Conservation (phyloP, 2,797 vertebrate genomes). For the Botia kubotai region DNA sequence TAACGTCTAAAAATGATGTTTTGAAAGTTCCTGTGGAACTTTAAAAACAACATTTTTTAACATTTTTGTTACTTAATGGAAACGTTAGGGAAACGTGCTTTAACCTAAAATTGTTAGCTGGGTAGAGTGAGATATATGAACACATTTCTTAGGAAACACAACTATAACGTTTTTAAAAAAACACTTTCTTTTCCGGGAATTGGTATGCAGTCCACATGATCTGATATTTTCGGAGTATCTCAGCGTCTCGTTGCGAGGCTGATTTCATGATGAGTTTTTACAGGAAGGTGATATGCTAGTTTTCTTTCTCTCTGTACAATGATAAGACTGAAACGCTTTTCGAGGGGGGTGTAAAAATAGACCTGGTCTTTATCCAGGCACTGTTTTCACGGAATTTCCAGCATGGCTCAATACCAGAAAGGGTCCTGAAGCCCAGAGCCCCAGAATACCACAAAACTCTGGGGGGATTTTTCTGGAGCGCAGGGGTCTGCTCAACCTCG, state of each 20-base stretch:
- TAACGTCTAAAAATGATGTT: too few relatives aligned
- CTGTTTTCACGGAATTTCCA: conserved; percentile 73
- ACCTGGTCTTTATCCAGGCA: conserved; percentile 71
- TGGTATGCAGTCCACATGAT: conserved; percentile 20
- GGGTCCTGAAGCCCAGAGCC: conserved; percentile 67
- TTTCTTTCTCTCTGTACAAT: conserved; percentile 22
- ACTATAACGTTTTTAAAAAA: neutral
- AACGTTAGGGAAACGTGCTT: too few relatives aligned
- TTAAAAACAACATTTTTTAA: too few relatives aligned
- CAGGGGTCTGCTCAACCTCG: conserved; percentile 68
- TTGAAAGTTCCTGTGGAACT: too few relatives aligned
- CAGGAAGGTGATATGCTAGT: conserved; percentile 45
- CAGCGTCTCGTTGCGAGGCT: neutral
- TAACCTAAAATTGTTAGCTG: too few relatives aligned
- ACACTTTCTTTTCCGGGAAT: conserved; percentile 44
- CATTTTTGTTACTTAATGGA: too few relatives aligned
- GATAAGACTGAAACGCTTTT: conserved; percentile 51
- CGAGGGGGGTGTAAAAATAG: conserved; percentile 66
- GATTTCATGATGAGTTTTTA: conserved; percentile 45
- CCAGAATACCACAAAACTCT: conserved; percentile 75
- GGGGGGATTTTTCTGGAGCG: conserved; percentile 73
- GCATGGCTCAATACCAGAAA: conserved; percentile 52
- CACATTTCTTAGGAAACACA: too few relatives aligned
- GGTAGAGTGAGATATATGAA: too few relatives aligned
- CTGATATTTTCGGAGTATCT: conserved; percentile 40